Evolutionary conservation across 2,888 invertebrate species (phyloP).

Genomic region (Melipona bicolor): DNA sequence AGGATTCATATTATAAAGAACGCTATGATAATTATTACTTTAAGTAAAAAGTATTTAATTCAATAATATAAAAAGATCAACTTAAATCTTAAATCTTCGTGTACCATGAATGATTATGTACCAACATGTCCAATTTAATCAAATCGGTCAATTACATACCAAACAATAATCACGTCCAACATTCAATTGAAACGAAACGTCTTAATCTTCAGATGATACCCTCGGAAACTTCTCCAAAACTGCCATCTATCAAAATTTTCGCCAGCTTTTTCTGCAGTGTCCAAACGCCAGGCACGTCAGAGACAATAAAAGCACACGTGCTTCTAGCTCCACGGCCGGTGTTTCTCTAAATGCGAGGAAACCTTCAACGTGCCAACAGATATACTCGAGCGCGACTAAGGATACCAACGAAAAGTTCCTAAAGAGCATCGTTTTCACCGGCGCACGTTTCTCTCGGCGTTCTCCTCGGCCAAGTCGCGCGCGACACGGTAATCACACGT

Average conservation of each 20-base stretch:
- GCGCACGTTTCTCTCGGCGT: background rate
- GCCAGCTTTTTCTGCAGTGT: background rate
- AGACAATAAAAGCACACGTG: slow-evolving; percentile 25
- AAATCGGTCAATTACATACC: background rate
- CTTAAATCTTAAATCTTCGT: no score
- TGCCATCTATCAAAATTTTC: background rate
- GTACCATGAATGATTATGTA: no score
- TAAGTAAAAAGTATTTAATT: no score
- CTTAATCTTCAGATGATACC: background rate
- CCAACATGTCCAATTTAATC: background rate
- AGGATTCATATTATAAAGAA: no score
- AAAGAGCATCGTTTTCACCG: slow-evolving; percentile 27
- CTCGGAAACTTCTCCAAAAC: background rate
- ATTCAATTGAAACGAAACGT: background rate
- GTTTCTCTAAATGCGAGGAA: slow-evolving; percentile 9
- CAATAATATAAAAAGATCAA: background rate
- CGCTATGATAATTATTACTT: no score
- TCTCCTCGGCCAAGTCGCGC: slow-evolving; percentile 32
- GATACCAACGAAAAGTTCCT: slow-evolving; percentile 24
- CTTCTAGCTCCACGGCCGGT: background rate
- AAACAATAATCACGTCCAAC: background rate
- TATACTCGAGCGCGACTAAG: slow-evolving; percentile 4
- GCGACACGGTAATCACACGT: slow-evolving; percentile 45
- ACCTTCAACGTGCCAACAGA: slow-evolving; percentile 14
- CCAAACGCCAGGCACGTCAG: slow-evolving; percentile 6